Evolutionary conservation across 2,113 vertebrate species (phyloP), one percentile per base, ranked within the genome.

Genomic region (Poecile atricapillus): DNA sequence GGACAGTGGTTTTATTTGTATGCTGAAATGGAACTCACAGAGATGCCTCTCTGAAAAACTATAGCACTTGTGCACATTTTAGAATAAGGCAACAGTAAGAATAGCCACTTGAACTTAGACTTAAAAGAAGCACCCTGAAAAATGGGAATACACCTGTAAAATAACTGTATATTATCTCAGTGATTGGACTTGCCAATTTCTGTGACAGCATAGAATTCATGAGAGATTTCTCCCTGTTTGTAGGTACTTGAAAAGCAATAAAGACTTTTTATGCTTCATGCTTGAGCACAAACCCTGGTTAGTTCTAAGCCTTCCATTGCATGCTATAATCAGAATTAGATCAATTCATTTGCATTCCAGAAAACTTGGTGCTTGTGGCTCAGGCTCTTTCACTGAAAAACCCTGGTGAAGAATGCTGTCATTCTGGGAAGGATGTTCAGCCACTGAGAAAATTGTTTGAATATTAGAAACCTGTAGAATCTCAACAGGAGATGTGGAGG

Each of bases 381-480:
- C 12, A 35, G 49, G 17, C 44, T 19, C 11, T 83, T 53, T 25
- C 5, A 28, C 33, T 69, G 79, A 47, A 90, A 77, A 62, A 35
- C 10, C 11, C 25, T 21, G 14, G 18, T 81, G 69, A 80, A 74
- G 50, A 69, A 27, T 49, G 18, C 15, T 49, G 25, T 49, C 31
- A 16, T 64, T 44, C 25, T 74, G 44, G 39, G 55, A 65, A 65
- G 15, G 62, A 7, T 24, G 14, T 69, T 83, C 31, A n/a, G 7
- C 19, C 37, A 31, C 52, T 0, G 0, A 49, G 62, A 68, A 77
- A 49, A 71, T 41, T 0, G 70, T 52, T 55, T 84, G 15, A 49
- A 7, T 65, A 39, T 87, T 73, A 76, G 31, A 68, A 90, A 60
- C 33, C 39, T 84, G 23, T 75, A 39, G 69, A 87, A 52, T 63